A percentile compares a stretch with the other conserved stretches of the same genome.
Evolutionary conservation across 2,888 invertebrate species (phyloP).

Genomic region (Himalopsyche tibetana): DNA sequence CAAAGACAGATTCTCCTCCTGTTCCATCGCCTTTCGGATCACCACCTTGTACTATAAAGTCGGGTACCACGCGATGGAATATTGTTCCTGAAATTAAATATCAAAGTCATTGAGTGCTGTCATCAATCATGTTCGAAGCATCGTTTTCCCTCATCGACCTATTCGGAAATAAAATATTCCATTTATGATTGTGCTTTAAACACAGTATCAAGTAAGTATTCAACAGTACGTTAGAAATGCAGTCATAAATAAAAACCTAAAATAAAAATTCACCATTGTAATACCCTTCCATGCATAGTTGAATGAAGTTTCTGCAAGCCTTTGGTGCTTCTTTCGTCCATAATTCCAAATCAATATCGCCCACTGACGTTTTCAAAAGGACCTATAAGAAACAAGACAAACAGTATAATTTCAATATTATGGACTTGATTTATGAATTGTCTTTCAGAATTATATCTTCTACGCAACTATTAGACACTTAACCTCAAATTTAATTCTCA

Average conservation of each 20-base stretch:
- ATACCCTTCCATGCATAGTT: conserved; percentile 97
- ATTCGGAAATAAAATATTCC: too few relatives aligned
- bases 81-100: conserved; percentile 78
- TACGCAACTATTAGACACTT: too few relatives aligned
- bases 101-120: neutral
- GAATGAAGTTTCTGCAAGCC: conserved; percentile 95
- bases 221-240: neutral
- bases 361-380: conserved; percentile 91
- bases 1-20: conserved; percentile 98
- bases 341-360: conserved; percentile 98
- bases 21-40: conserved; percentile 97
- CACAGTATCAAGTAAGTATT: too few relatives aligned
- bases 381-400: conserved; percentile 79
- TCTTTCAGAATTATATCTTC: too few relatives aligned
- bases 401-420: neutral
- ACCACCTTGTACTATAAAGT: conserved; percentile 97
- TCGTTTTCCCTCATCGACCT: too few relatives aligned
- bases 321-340: conserved; percentile 98
- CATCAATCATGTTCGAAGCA: neutral
- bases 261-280: conserved; percentile 81
- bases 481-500: too few relatives aligned
- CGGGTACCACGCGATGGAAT: conserved; percentile 95
- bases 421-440: neutral
- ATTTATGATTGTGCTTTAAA: too few relatives aligned
- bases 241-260: neutral